Base-by-base conservation (phyloP, 2,888 invertebrate species). In the Lymantria monacha region DNA sequence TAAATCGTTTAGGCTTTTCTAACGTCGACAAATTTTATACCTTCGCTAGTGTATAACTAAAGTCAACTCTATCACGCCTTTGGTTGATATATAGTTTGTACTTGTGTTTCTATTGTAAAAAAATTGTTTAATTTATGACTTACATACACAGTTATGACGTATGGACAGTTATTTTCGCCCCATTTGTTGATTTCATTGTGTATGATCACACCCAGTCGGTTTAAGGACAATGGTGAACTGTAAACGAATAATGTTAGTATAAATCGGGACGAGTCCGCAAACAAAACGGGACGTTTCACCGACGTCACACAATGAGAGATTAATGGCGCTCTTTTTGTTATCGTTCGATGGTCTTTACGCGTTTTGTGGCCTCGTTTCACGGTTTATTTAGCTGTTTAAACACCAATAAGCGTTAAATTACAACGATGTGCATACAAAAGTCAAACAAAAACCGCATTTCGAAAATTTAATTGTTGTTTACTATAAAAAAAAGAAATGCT, bases 351-450 rank as follows among this genome's bases (percentile, higher is more conserved):
- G 79, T 88, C 85, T 88, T 89, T 83, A 84, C 81, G 75, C 76
- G 72, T 81, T 87, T 86, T 87, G 87, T 85, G 80, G 83, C 76
- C 80, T 87, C 87, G 85, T 88, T 89, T 89, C 87, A 88, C 81
- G 86, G 83, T 83, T 83, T 81, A 83, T 87, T 87, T 83, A 79
- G 77, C 79, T 79, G 78, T 83, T 82, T 83, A 85, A 85, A 83
- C 76, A 84, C 75, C 75, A 83, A 84, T 82, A 72, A 81, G 80
- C 83, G 72, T 83, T 72, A 81, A 87, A 85, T 84, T 80, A 80
- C 72, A 73, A 70, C 69, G 66, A 80, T 78, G 78, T 72, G 69
- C 71, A 72, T 63, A 74, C 61, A 66, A 69, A 69, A 66, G 57
- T 67, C 61, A 76, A 80, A 77, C 74, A 78, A 80, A 22, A 72